These are phyloP conservation scores for Steinernema feltiae DNA, from an alignment of 1,140 invertebrate genomes.

Conservation along the genomic window DNA sequence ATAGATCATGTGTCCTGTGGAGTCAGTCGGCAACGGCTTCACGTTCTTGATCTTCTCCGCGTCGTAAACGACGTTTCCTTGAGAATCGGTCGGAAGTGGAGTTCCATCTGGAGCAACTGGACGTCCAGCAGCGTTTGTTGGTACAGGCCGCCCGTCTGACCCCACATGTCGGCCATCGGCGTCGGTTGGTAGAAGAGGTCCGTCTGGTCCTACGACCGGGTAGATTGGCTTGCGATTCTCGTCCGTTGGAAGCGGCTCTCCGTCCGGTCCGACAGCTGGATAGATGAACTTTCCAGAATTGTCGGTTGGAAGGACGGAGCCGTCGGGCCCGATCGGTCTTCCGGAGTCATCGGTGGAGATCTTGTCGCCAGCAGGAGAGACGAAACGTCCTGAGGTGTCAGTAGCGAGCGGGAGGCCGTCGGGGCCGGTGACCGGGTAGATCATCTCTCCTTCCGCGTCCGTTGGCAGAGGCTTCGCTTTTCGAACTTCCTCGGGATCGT, in stretches of 20 bases:
- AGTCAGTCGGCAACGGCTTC: slow-evolving; percentile 21
- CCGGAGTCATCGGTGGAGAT: slow-evolving; percentile 16
- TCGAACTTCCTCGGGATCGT: background rate
- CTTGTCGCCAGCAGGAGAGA: background rate
- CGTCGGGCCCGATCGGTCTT: slow-evolving; percentile 19
- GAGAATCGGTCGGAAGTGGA: slow-evolving; percentile 8
- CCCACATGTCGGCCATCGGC: slow-evolving; percentile 8
- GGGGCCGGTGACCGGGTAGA: slow-evolving; percentile 12
- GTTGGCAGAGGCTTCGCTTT: slow-evolving; percentile 8
- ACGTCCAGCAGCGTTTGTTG: background rate
- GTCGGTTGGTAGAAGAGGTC: slow-evolving; percentile 18
- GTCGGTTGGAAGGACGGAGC: slow-evolving; percentile 24
- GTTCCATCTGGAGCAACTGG: background rate
- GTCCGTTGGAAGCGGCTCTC: slow-evolving; percentile 25
- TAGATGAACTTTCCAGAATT: slow-evolving; percentile 7
- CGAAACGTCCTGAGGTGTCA: background rate
- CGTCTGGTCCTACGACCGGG: slow-evolving; percentile 20
- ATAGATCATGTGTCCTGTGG: background rate
- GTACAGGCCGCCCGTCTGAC: slow-evolving; percentile 14
- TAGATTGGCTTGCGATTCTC: slow-evolving; percentile 17
- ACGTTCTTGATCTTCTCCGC: background rate
- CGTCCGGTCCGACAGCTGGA: no score
- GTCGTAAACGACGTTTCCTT: slow-evolving; percentile 6
- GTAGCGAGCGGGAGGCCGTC: slow-evolving; percentile 1
- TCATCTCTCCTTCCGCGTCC: slow-evolving; percentile 16